Percentiles rank a stretch among this genome's conserved stretches.
phyloP scores from a whole-genome alignment of 2,888 invertebrate species.

The Thera obeliscata region DNA sequence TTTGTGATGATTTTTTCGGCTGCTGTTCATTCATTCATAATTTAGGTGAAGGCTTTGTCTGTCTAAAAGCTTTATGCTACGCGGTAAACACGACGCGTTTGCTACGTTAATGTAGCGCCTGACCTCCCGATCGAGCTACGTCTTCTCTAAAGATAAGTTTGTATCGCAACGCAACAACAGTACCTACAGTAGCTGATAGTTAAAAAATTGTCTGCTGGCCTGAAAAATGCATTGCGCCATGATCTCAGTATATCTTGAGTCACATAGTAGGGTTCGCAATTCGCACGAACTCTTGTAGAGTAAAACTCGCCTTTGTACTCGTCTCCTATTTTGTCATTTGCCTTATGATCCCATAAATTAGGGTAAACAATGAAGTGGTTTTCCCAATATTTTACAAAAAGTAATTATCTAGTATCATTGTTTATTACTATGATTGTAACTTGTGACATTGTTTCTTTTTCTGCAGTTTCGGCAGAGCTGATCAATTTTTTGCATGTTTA shows the following conservation, averaged over 20 bases:
- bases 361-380: too few relatives aligned
- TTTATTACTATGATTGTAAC: not conserved
- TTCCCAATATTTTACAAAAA: too few relatives aligned
- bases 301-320: too few relatives aligned
- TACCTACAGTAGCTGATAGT: too few relatives aligned
- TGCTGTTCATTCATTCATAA: not conserved
- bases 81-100: not conserved
- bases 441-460: constrained; percentile 4
- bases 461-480: constrained; percentile 24
- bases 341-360: too few relatives aligned
- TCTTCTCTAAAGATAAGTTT: not conserved
- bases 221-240: too few relatives aligned
- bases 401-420: not conserved
- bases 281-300: not conserved
- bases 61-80: not conserved
- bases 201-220: too few relatives aligned
- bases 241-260: not conserved
- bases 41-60: constrained; percentile 1
- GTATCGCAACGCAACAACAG: not conserved
- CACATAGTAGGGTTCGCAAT: not conserved
- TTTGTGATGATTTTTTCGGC: not conserved
- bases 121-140: not conserved
- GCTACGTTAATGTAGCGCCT: not conserved
- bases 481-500: constrained; percentile 30
- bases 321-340: too few relatives aligned